phyloP scores from a whole-genome alignment of 2,797 vertebrate species.

The Agapornis canus region DNA sequence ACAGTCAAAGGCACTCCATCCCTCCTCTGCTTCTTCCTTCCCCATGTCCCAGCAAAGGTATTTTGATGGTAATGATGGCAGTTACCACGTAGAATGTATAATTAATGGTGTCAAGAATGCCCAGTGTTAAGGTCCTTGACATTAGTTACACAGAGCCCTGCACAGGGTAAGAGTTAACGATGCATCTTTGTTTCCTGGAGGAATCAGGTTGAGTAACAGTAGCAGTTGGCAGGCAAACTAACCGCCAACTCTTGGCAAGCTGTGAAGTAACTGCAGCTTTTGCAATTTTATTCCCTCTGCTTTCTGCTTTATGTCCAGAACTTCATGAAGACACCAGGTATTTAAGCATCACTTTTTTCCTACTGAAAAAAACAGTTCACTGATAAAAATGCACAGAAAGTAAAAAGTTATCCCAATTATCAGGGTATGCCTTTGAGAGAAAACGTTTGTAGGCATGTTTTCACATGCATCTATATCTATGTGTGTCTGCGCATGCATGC shows the following conservation, averaged over 20 bases:
- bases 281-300: background rate
- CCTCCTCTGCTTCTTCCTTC: background rate
- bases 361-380: background rate
- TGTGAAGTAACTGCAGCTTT: constrained; percentile 11
- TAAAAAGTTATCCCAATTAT: background rate
- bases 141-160: background rate
- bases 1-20: background rate
- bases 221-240: background rate
- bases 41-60: background rate
- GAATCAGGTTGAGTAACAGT: constrained; percentile 17
- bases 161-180: background rate
- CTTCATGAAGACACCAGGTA: background rate
- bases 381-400: background rate
- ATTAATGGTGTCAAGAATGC: background rate
- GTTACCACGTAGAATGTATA: background rate
- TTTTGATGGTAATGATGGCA: rapidly evolving
- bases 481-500: background rate
- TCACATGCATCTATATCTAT: background rate
- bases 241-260: constrained; percentile 10
- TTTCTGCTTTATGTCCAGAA: background rate
- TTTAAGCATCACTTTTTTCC: background rate
- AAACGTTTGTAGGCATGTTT: background rate
- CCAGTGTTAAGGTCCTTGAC: background rate
- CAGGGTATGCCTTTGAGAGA: background rate
- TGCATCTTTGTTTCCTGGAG: background rate